Percentiles rank a stretch among this genome's conserved stretches.
Evolutionary conservation across 2,888 invertebrate genomes (phyloP).

Genomic region (Himalopsyche anomala): DNA sequence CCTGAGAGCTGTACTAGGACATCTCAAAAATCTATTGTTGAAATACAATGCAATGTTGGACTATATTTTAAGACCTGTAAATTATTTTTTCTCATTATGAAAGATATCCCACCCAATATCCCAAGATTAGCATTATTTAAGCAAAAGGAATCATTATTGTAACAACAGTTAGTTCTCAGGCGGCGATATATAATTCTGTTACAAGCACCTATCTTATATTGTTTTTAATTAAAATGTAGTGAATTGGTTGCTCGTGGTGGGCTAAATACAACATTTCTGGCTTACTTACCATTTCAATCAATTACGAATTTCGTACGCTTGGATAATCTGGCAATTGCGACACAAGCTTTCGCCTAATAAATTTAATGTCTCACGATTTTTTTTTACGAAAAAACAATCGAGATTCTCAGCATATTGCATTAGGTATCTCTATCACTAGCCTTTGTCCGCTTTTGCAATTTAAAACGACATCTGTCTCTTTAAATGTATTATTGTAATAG

Average conservation of each 20-base stretch:
- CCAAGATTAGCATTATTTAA: too few species aligned
- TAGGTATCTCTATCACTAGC: background rate
- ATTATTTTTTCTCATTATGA: too few species aligned
- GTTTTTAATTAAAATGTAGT: background rate
- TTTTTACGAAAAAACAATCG: background rate
- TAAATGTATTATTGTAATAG: too few species aligned
- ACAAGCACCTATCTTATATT: background rate
- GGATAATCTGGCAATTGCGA: background rate
- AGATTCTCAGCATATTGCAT: background rate
- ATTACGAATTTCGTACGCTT: conserved; percentile 16
- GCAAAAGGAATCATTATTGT: too few species aligned
- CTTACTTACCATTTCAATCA: conserved; percentile 8
- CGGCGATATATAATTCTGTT: background rate
- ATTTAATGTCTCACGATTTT: conserved; percentile 19
- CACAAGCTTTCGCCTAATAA: conserved; percentile 15
- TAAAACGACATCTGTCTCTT: too few species aligned
- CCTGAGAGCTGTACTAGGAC: too few species aligned
- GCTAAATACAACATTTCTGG: background rate
- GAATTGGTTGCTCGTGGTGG: background rate
- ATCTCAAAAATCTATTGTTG: too few species aligned
- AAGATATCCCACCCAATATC: too few species aligned
- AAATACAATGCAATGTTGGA: too few species aligned
- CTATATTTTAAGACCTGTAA: too few species aligned
- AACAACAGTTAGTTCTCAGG: too few species aligned
- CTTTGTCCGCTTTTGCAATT: too few species aligned